Evolutionary conservation across 2,113 vertebrate species (phyloP).

Genomic region (Rana temporaria): DNA sequence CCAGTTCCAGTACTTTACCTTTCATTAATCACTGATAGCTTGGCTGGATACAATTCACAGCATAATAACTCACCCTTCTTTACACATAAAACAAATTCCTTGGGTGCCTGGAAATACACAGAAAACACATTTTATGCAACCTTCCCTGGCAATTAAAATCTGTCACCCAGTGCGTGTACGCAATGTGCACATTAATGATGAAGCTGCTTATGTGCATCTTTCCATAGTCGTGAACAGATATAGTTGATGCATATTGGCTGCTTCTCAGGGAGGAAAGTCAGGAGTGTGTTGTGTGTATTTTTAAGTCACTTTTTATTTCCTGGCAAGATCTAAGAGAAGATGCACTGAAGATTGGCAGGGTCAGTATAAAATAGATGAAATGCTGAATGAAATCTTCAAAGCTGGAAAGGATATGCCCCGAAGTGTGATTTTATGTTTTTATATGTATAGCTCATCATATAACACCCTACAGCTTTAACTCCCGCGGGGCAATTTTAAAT

Average conservation of each 20-base stretch:
- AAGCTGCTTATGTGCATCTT: constrained; percentile 26
- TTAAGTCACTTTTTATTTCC: constrained; percentile 30
- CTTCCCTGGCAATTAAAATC: constrained; percentile 40
- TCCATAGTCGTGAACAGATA: background rate
- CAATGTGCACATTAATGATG: constrained; percentile 20
- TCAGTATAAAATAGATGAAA: constrained; percentile 58
- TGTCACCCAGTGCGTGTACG: constrained; percentile 7
- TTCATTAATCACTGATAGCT: background rate
- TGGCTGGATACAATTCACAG: background rate
- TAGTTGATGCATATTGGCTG: constrained; percentile 20
- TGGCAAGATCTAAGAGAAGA: constrained; percentile 50
- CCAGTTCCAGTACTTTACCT: background rate
- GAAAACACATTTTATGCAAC: background rate
- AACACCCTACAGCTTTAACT: constrained; percentile 52
- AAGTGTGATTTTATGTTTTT: constrained; percentile 55
- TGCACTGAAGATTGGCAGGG: constrained; percentile 52
- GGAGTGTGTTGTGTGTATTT: constrained; percentile 12
- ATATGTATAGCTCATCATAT: constrained; percentile 54
- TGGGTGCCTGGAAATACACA: constrained; percentile 3
- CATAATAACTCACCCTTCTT: background rate
- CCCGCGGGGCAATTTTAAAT: constrained; percentile 50
- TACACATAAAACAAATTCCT: constrained; percentile 8
- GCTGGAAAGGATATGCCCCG: constrained; percentile 54
- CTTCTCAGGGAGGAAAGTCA: background rate
- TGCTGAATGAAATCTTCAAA: constrained; percentile 56